Evolutionary conservation across 2,113 vertebrate species (phyloP), one percentile per base, ranked within the genome.

Genomic region (Leptobrachium leishanense): DNA sequence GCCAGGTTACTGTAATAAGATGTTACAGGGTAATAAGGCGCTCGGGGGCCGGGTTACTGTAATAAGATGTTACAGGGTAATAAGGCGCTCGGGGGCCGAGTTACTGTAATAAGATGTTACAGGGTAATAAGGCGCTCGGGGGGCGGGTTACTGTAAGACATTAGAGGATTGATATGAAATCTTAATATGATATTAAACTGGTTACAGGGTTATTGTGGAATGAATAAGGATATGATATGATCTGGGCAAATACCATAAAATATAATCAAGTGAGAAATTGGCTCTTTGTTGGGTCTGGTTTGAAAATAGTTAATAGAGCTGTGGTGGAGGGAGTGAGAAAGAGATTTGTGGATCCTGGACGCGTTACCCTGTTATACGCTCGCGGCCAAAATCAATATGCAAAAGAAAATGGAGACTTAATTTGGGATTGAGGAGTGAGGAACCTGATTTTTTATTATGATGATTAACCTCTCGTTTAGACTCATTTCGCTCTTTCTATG

Each of bases 341-440:
- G 77, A 73, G 53, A 67, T 65, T 79, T 80, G 77, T 80, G 77
- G 77, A 80, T 80, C 74, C 77, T 80, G 77, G 77, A 70, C 65
- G 53, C 43, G 64, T 62, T 43, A 62, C n/a, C 63, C 71, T 80
- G 77, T 53, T 64, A 62, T 73, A 74, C 71, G 57, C 10, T 73
- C 63, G 2, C 53, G 74, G 77, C 77, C 77, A 80, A 80, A 80
- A 80, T 80, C 77, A 80, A 80, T 71, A 80, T 74, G 68, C 64
- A 46, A 70, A 74, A 62, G 77, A 80, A 80, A 80, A 80, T 80
- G 77, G 77, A 80, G 77, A 74, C 71, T 74, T 80, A 68, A 50
- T 80, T 80, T 71, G 70, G 68, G 62, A 53, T 6, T 15, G 13
- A 80, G 64, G 74, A 80, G 71, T 46, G 59, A 53, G 11, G 77